Percentiles rank a stretch among this genome's conserved stretches.
Conservation (phyloP, 1,140 invertebrate genomes). For the Acromyrmex echinatior region DNA sequence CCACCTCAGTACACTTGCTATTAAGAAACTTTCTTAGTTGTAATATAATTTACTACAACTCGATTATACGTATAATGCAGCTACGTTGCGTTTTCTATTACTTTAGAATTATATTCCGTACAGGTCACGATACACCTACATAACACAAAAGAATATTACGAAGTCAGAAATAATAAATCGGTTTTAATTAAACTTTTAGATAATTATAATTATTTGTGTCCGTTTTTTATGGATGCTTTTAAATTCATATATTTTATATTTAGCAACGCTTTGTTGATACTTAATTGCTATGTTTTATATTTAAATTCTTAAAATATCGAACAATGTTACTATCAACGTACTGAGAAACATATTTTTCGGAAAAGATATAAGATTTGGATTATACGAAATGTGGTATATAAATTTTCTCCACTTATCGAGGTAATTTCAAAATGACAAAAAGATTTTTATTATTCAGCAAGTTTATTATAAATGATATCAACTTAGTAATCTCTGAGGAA, state of each 20-base stretch:
- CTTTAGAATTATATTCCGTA: conserved; percentile 3
- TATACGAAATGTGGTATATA: neutral
- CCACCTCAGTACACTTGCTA: neutral
- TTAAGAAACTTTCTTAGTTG: conserved; percentile 1
- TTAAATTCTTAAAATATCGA: neutral
- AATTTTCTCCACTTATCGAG: conserved; percentile 46
- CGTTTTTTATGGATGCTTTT: neutral
- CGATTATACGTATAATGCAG: neutral
- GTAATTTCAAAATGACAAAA: conserved; percentile 52
- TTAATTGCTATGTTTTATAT: neutral
- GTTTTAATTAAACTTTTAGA: conserved; percentile 29
- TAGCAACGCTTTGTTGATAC: neutral
- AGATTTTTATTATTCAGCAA: conserved; percentile 56
- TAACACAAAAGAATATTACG: too few relatives aligned
- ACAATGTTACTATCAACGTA: neutral
- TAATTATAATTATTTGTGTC: neutral
- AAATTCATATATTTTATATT: neutral
- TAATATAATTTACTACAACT: conserved; percentile 10
- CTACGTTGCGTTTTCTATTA: conserved; percentile 4
- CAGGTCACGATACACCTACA: neutral
- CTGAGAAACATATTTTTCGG: neutral
- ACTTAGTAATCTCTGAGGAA: conserved; percentile 48
- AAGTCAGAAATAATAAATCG: neutral
- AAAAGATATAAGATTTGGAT: neutral
- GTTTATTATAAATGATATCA: conserved; percentile 59